Percentiles rank a stretch among this genome's conserved stretches.
Conservation (phyloP, 2,113 vertebrate genomes). For the Rhynchopsitta pachyrhyncha region DNA sequence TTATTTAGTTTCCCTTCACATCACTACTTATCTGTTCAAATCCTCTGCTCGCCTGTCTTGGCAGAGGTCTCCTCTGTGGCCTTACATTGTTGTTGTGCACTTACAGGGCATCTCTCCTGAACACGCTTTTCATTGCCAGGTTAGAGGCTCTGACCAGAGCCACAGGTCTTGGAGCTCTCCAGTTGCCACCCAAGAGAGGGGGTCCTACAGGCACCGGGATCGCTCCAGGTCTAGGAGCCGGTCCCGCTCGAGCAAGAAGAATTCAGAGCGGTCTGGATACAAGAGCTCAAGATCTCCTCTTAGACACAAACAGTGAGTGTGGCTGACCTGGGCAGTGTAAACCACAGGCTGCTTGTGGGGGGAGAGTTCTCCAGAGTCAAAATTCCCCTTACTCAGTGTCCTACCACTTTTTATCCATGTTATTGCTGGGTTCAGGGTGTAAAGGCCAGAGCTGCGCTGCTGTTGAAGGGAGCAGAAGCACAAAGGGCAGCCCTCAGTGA, state of each 20-base stretch:
- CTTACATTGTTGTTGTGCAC: fast-evolving
- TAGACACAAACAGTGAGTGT: slow-evolving; percentile 69
- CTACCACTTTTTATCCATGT: fast-evolving
- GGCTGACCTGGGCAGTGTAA: background rate
- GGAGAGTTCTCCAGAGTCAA: background rate
- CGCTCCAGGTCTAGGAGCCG: slow-evolving; percentile 58
- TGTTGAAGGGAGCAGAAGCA: background rate
- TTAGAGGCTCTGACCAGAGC: slow-evolving; percentile 22
- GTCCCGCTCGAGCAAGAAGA: slow-evolving; percentile 60
- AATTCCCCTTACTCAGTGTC: background rate
- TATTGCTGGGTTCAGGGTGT: background rate
- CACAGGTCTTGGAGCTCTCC: background rate
- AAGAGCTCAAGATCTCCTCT: slow-evolving; percentile 54
- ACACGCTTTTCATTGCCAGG: background rate
- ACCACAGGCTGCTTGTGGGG: background rate
- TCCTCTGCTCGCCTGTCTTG: background rate
- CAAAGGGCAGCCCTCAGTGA: background rate
- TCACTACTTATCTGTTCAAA: background rate
- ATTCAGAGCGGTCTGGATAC: background rate
- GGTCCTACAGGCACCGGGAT: background rate
- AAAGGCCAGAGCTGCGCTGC: background rate
- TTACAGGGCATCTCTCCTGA: background rate
- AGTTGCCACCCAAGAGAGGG: background rate
- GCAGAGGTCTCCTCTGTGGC: background rate
- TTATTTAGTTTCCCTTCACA: background rate